Base-by-base conservation (phyloP, 2,888 invertebrate species). In the Cheiracanthium punctorium region DNA sequence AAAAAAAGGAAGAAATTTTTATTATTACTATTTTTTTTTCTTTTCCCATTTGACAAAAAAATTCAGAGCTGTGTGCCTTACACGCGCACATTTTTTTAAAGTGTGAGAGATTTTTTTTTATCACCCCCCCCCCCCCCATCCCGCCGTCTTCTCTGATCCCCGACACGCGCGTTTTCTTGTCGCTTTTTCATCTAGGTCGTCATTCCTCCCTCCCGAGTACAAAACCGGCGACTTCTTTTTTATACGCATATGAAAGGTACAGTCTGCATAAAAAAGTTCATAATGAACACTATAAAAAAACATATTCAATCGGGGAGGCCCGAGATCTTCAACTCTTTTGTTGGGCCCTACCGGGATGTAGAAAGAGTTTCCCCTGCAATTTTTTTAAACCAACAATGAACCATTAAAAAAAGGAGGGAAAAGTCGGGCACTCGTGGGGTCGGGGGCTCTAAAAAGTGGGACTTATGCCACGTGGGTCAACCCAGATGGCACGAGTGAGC, bases 241-340 rank as follows among this genome's bases (percentile, higher is more conserved):
- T n/a, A n/a, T n/a, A n/a, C 12, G 48, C 37, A 24, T 41, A 14
- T 20, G 32, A 52, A 52, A 73, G 73, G 73, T 52, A 30, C 14
- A 20, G 32, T 20, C 8, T 20, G 10, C 10, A 32, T 1, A 30
- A 77, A 77, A 79, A 79, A 71, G 79, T 79, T 79, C 72, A 80
- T 80, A 71, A 80, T 80, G 72, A 58, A 58, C 58, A 58, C 28
- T 65, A 72, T 29, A 65, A 80, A 80, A 79, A 77, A 80, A 72
- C n/a, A 71, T 30, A 75, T 28, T 43, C 32, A 67, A 81, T 67
- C 73, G 74, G 74, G 82, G 82, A 52, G 76, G 41, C 71, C 76
- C 70, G 76, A 82, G 77, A 84, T 73, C 65, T 64, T 77, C 82
- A 84, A 84, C 82, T 84, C 82, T 84, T 84, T 84, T 84, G 82